These are phyloP conservation scores for Rhabditoides inermis DNA, from an alignment of 2,888 invertebrate genomes.

Conservation along the genomic window DNA sequence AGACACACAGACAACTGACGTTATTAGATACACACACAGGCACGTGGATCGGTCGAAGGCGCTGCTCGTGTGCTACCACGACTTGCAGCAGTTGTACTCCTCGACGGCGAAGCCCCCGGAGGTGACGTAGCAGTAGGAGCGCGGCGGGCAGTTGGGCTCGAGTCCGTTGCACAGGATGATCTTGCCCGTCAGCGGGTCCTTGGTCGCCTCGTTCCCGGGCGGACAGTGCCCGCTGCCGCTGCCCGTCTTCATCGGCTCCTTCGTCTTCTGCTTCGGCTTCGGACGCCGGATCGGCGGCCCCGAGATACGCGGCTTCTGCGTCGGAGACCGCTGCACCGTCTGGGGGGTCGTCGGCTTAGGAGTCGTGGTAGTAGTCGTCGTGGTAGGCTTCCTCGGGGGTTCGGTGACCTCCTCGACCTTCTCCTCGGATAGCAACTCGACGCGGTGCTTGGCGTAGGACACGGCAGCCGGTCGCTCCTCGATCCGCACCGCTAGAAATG, in stretches of 20 bases:
- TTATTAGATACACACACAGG: no score
- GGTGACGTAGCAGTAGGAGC: slow-evolving; percentile 51
- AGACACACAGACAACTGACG: no score
- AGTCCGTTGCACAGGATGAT: slow-evolving; percentile 45
- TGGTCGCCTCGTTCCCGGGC: slow-evolving; percentile 43
- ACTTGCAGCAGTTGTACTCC: slow-evolving; percentile 50
- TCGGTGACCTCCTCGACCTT: neutral
- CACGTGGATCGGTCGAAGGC: no score
- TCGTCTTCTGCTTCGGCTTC: slow-evolving; percentile 23
- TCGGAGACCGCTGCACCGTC: slow-evolving; percentile 14
- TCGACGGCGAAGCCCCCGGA: slow-evolving; percentile 46
- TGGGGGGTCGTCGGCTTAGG: slow-evolving; percentile 1
- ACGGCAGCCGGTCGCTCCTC: slow-evolving; percentile 29
- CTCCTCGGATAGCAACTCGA: slow-evolving; percentile 14
- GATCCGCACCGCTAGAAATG: no score
- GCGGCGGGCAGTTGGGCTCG: slow-evolving; percentile 49
- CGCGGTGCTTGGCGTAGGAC: slow-evolving; percentile 31
- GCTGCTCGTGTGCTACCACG: slow-evolving; percentile 20
- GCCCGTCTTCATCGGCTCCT: slow-evolving; percentile 15
- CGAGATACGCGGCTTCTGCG: slow-evolving; percentile 33
- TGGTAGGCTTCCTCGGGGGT: slow-evolving; percentile 15
- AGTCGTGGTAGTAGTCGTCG: slow-evolving; percentile 9
- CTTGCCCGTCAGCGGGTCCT: slow-evolving; percentile 29
- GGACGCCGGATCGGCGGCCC: slow-evolving; percentile 47
- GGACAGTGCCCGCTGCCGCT: slow-evolving; percentile 45